Evolutionary conservation across 2,113 vertebrate species (phyloP).

Genomic region (Heteronetta atricapilla): DNA sequence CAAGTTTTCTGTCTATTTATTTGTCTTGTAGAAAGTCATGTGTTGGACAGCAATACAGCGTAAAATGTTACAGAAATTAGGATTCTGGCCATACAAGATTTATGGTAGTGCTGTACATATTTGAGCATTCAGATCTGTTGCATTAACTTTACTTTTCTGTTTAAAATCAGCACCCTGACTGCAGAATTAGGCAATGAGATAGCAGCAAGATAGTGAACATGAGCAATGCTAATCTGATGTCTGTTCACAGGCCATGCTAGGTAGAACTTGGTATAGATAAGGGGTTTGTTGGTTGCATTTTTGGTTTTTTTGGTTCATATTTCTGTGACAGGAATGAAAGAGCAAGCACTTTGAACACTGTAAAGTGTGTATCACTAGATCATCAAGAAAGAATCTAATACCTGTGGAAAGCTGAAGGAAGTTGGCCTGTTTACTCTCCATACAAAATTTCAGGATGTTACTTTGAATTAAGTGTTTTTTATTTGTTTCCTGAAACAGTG

Average conservation of each 20-base stretch:
- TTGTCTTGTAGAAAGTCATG: not conserved
- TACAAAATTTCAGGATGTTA: not conserved
- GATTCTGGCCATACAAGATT: not conserved
- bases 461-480: not conserved
- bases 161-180: not conserved
- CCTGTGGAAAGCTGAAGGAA: not conserved
- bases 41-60: not conserved
- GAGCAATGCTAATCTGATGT: not conserved
- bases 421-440: not conserved
- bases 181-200: not conserved
- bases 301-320: not conserved
- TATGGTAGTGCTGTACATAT: not conserved
- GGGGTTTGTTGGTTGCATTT: fast-evolving
- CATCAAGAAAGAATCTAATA: not conserved
- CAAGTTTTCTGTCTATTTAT: not conserved
- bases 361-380: not conserved
- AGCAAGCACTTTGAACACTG: not conserved
- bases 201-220: not conserved
- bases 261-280: not conserved
- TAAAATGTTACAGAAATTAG: not conserved
- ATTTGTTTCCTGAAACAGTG: conserved; percentile 1
- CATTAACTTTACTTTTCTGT: not conserved
- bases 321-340: not conserved
- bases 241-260: not conserved
- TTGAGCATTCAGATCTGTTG: not conserved